phyloP scores from a whole-genome alignment of 2,888 invertebrate species.

The Dynastes hyllus region DNA sequence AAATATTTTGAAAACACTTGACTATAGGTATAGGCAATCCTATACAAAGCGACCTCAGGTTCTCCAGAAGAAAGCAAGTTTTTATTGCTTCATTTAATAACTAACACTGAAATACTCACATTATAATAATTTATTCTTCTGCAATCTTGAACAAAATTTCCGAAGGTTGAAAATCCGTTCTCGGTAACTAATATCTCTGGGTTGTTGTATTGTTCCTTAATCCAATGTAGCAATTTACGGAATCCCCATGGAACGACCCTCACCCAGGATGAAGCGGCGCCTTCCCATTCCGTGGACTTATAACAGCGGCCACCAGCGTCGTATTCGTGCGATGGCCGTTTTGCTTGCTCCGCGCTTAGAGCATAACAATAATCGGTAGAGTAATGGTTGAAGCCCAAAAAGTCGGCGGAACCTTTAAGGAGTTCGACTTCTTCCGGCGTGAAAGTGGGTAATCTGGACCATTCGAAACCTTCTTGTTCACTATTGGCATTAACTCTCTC shows the following conservation, averaged over 20 bases:
- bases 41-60: too few relatives aligned
- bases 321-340: conserved; percentile 70
- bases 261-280: conserved; percentile 72
- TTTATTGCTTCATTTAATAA: too few relatives aligned
- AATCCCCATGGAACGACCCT: conserved; percentile 77
- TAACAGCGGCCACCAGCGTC: conserved; percentile 69
- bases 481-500: conserved; percentile 69
- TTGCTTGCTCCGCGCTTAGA: conserved; percentile 62
- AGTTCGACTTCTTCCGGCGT: conserved; percentile 69
- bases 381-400: conserved; percentile 80
- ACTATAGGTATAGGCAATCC: too few relatives aligned
- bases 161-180: conserved; percentile 74
- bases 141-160: conserved; percentile 61
- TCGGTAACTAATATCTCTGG: conserved; percentile 76
- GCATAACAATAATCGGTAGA: conserved; percentile 71
- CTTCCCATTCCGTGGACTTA: conserved; percentile 73
- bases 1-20: too few relatives aligned
- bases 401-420: conserved; percentile 75
- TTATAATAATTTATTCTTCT: conserved; percentile 60
- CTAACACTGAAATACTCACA: conserved; percentile 45
- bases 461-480: conserved; percentile 66
- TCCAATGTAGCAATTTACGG: conserved; percentile 74
- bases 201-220: conserved; percentile 68
- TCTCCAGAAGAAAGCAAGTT: too few relatives aligned
- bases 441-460: conserved; percentile 72